Base-by-base conservation (phyloP, 2,113 vertebrate species). In the Piliocolobus tephrosceles region DNA sequence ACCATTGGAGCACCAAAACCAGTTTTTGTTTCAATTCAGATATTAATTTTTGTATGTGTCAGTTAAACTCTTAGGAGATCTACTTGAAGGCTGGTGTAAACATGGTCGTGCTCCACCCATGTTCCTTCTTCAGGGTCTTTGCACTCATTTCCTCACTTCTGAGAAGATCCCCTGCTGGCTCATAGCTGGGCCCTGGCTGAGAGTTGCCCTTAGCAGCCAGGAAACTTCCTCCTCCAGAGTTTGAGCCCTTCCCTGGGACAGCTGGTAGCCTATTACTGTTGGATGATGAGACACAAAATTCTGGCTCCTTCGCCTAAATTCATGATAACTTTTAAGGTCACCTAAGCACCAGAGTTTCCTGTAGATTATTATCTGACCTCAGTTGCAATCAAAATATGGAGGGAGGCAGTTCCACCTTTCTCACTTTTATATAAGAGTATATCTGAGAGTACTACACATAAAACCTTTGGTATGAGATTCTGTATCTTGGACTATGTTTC, bases 281-380 rank as follows among this genome's bases (percentile, higher is more conserved):
- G 68, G 1, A 76, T n/a, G 25, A 40, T 72, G 43, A 22, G 7
- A 27, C 35, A 43, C n/a, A 84, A 66, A 88, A 3, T 25, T 47
- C 11, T 10, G 55, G 17, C 17, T 0, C 47, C 78, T 91, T 85
- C 45, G 20, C 27, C 25, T 64, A 79, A 73, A n/a, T 55, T 87
- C 8, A 79, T 23, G 35, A 86, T 58, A 86, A 45, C 9, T 92
- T 92, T 85, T 87, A 88, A 95, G 40, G 38, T 89, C 13, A 75
- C 17, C 3, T 13, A 75, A 90, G 11, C 20, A 80, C 27, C 32
- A 17, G 11, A 52, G n/a, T 73, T 87, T 94, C 76, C 80, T 88
- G 27, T 92, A 23, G 57, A 88, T 27, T 68, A 84, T 40, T 73
- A 8, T 95, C 43, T 70, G 61, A 83, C 32, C 25, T 91, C 38